A percentile compares a stretch with the other conserved stretches of the same genome.
phyloP scores from a whole-genome alignment of 2,113 vertebrate species.

The Lampris incognitus region DNA sequence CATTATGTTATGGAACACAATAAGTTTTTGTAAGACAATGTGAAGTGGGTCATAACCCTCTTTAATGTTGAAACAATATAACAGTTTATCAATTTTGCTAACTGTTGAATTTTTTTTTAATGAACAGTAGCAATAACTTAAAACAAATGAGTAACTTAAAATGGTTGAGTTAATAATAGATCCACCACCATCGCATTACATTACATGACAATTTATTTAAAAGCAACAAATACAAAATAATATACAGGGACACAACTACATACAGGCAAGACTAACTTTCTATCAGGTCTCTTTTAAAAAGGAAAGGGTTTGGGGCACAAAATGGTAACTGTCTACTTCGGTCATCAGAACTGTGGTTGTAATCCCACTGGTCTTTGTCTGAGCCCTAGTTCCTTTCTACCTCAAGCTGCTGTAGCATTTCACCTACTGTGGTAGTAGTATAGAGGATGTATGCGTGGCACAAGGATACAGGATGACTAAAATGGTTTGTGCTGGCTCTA shows the following conservation, averaged over 20 bases:
- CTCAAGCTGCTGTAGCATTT: constrained; percentile 55
- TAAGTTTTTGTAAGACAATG: constrained; percentile 20
- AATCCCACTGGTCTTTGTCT: constrained; percentile 66
- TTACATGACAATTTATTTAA: constrained; percentile 84
- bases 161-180: constrained; percentile 46
- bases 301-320: constrained; percentile 64
- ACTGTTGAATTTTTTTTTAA: background rate
- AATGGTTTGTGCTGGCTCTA: constrained; percentile 79
- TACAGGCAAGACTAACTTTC: constrained; percentile 76
- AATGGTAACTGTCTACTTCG: constrained; percentile 55
- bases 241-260: constrained; percentile 77
- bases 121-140: background rate
- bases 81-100: constrained; percentile 16
- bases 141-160: background rate
- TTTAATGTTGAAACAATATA: constrained; percentile 13
- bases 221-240: constrained; percentile 85
- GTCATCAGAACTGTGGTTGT: constrained; percentile 46
- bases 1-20: background rate
- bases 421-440: constrained; percentile 77
- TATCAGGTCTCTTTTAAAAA: constrained; percentile 68
- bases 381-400: constrained; percentile 43
- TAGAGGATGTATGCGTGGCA: constrained; percentile 72
- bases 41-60: background rate
- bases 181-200: constrained; percentile 67
- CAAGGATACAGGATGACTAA: constrained; percentile 57